These are phyloP conservation scores for Tapirus indicus DNA, from an alignment of 2,797 vertebrate genomes.

Conservation along the genomic window DNA sequence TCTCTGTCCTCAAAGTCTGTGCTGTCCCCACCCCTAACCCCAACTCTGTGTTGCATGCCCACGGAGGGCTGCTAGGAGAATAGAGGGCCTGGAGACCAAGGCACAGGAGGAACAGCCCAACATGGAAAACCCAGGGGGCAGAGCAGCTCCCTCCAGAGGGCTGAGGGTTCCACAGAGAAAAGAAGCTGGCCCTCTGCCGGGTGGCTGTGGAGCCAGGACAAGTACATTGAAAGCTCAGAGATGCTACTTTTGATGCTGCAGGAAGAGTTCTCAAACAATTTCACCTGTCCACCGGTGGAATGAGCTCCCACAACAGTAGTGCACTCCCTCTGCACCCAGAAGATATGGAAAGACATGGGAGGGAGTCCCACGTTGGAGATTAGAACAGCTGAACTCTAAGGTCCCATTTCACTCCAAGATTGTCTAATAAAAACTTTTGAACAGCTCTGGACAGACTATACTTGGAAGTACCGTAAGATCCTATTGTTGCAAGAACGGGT, in stretches of 20 bases:
- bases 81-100: background rate
- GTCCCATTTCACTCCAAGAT: background rate
- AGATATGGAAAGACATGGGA: background rate
- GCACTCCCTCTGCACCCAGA: background rate
- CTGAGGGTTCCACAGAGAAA: background rate
- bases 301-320: background rate
- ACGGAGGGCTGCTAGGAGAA: background rate
- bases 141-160: background rate
- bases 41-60: background rate
- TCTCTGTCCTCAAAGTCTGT: background rate
- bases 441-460: background rate
- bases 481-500: background rate
- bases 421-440: background rate
- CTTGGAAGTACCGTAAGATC: background rate
- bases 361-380: background rate
- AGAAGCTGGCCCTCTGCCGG: background rate
- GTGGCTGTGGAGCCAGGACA: background rate
- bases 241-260: background rate
- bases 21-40: background rate
- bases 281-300: background rate
- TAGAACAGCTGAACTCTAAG: background rate
- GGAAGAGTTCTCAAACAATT: background rate
- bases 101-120: background rate
- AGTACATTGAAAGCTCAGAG: background rate
- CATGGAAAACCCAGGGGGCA: background rate